Evolutionary conservation across 2,797 vertebrate genomes (phyloP).

Genomic region (Chaetodon trifasciatus): DNA sequence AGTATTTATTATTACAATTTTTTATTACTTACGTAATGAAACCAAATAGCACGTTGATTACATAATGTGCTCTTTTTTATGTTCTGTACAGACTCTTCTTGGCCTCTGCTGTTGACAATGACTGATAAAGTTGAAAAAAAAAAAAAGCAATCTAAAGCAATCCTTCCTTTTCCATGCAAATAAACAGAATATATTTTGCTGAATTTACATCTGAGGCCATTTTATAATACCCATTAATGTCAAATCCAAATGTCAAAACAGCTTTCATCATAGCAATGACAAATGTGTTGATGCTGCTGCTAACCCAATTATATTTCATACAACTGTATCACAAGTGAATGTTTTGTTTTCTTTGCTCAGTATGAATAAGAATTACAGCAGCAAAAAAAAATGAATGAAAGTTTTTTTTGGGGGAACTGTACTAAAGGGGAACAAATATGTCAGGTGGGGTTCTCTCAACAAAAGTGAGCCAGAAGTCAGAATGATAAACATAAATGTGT

Average conservation of each 20-base stretch:
- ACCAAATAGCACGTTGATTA: not conserved
- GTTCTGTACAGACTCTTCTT: not conserved
- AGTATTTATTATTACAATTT: not conserved
- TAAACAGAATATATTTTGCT: not conserved
- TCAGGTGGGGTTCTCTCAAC: too few relatives aligned
- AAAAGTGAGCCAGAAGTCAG: not conserved
- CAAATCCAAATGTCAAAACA: not conserved
- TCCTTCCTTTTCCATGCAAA: not conserved
- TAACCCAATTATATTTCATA: not conserved
- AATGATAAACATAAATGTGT: not conserved
- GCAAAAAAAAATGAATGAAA: not conserved
- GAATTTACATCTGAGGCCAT: not conserved
- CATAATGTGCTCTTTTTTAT: too few relatives aligned
- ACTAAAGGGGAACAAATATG: not conserved
- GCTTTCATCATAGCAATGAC: not conserved
- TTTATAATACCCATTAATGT: not conserved
- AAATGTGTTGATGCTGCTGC: not conserved
- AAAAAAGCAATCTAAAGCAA: not conserved
- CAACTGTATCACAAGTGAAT: not conserved
- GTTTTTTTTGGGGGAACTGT: not conserved
- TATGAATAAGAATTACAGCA: not conserved
- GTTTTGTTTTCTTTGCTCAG: not conserved
- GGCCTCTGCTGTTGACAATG: not conserved
- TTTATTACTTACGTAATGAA: not conserved
- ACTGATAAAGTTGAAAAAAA: not conserved